Base-by-base conservation (phyloP, 2,888 invertebrate species). In the Scaptomyza tumidula region DNA sequence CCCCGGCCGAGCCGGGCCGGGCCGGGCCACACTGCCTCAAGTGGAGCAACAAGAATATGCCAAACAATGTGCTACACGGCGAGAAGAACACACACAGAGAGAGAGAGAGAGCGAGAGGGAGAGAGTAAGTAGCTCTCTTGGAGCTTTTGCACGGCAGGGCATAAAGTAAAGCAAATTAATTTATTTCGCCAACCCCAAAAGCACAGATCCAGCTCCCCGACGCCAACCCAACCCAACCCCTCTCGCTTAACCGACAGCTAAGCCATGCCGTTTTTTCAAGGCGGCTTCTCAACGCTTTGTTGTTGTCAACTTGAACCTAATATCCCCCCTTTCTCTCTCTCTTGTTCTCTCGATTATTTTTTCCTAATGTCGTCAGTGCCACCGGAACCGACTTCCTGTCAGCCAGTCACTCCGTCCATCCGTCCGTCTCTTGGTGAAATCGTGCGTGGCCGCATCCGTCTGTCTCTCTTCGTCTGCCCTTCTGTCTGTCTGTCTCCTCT, bases 121-220 rank as follows among this genome's bases (percentile, higher is more conserved):
- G 29, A 29, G 29, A 7, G 29, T 1, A 7, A 37, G 10, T 11
- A 44, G 10, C 4, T 13, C 2, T 16, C 31, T 14, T 1, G 27
- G 9, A 27, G 43, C 43, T 16, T n/a, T 37, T 10, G 6, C 19
- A 13, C 44, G 11, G 46, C 0, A 10, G n/a, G 33, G 46, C 64
- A 65, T 39, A 54, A 57, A 62, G 72, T 75, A 75, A 70, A 71
- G 63, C 65, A 76, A 76, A 79, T 79, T 76, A 75, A 67, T 76
- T 79, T 75, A 75, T 71, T 79, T 79, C 44, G 44, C 60, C 62
- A 52, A 33, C 37, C 14, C 71, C 24, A n/a, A 50, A 14, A 14
- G 33, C 6, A 39, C 13, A 7, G 43, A 49, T 29, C 29, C 29
- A 6, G 10, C 10, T 10, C 33, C 33, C 33, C 0, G 0, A 10